Conservation (phyloP, 2,797 vertebrate species). For the Microchirus variegatus region DNA sequence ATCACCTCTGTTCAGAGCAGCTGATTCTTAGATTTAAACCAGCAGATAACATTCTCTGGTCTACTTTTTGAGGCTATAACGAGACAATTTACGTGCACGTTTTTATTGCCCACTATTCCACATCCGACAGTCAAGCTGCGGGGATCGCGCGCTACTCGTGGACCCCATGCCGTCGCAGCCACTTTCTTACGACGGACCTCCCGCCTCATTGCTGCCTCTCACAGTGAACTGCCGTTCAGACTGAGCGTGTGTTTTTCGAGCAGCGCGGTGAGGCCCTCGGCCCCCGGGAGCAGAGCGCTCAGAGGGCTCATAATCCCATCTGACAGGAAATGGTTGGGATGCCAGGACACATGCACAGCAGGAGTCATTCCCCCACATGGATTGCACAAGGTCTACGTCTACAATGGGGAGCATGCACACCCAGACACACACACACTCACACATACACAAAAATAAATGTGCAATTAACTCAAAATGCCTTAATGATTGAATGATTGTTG, state of each 20-base stretch:
- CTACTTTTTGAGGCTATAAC: no score
- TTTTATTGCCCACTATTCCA: slow-evolving; percentile 24
- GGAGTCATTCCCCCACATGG: slow-evolving; percentile 88
- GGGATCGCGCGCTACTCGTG: slow-evolving; percentile 38
- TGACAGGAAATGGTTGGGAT: slow-evolving; percentile 97
- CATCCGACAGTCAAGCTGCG: slow-evolving; percentile 28
- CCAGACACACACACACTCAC: slow-evolving; percentile 5
- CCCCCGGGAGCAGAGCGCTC: slow-evolving; percentile 88
- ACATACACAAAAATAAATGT: slow-evolving; percentile 30
- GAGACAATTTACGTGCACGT: slow-evolving; percentile 37
- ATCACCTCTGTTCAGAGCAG: no score
- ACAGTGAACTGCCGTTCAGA: slow-evolving; percentile 89
- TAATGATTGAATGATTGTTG: slow-evolving; percentile 71
- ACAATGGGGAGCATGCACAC: slow-evolving; percentile 81
- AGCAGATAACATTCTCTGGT: no score
- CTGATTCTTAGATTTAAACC: no score
- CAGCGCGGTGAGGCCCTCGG: slow-evolving; percentile 88
- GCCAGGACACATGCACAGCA: slow-evolving; percentile 94
- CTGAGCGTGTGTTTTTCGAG: slow-evolving; percentile 87
- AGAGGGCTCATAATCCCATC: slow-evolving; percentile 91
- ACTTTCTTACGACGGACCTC: slow-evolving; percentile 66
- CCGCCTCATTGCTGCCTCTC: slow-evolving; percentile 73
- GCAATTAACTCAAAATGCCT: slow-evolving; percentile 81
- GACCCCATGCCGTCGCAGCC: slow-evolving; percentile 27
- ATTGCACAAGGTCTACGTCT: slow-evolving; percentile 83